Evolutionary conservation across 2,888 invertebrate genomes (phyloP), one percentile per base, ranked within the genome.

Genomic region (Sarcophaga caerulescens): DNA sequence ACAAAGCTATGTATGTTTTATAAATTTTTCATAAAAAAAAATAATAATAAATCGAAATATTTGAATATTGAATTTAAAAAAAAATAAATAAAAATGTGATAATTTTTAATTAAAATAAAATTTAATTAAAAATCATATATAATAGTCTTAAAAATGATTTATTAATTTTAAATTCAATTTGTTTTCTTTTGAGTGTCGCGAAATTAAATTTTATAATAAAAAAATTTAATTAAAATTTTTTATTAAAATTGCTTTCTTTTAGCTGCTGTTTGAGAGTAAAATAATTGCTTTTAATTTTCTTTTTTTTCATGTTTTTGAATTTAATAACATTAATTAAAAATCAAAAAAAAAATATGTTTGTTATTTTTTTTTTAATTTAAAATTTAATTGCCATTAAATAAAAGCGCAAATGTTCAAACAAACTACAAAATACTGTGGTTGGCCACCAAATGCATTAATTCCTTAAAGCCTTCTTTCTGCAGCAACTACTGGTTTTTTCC

Each of bases 241-340:
- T 52, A 52, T 14, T 52, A 52, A 52, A 35, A 35, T 35, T 35
- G 35, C 35, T 35, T 35, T 35, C 35, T 35, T 35, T 35, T 10
- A 10, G 8, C 35, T 35, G 35, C 35, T 35, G 35, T 35, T 35
- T 35, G 10, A 35, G 0, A 35, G 35, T 8, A 35, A 35, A 35
- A 35, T 35, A 35, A 35, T 35, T 35, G 8, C 35, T 35, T 35
- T 35, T 35, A 6, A 8, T 35, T 35, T 35, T 6, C 6, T 35
- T 35, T 35, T 35, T 10, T 35, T 35, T 35, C 17, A 14, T 17
- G 52, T 17, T 17, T 47, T 25, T 23, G n/a, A n/a, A 52, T 62
- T 79, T 63, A 75, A 74, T 68, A 79, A 57, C 21, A 65, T 65
- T 69, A 69, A 79, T 79, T 74, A 75, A 84, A 65, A 78, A 66